Conservation (phyloP, 2,888 invertebrate genomes). For the Ophonus ardosiacus region DNA sequence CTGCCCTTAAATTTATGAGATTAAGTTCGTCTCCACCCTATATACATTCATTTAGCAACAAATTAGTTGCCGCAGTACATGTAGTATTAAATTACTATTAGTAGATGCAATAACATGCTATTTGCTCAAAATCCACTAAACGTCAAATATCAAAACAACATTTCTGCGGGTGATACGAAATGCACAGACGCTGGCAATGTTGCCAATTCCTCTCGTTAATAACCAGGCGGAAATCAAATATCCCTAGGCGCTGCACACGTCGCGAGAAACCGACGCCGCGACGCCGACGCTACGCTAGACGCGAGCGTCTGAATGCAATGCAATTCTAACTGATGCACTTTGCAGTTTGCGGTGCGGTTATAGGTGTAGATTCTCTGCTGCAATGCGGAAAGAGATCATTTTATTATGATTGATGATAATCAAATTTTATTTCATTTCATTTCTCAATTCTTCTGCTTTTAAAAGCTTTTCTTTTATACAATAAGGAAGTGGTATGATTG, state of each 20-base stretch:
- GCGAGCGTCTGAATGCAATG: background rate
- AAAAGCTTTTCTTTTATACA: background rate
- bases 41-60: no score
- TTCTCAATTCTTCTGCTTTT: background rate
- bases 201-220: slow-evolving; percentile 50
- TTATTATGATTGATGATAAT: background rate
- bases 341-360: background rate
- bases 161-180: slow-evolving; percentile 11
- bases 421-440: background rate
- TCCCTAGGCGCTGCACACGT: slow-evolving; percentile 47
- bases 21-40: no score
- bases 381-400: background rate
- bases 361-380: background rate
- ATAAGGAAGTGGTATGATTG: no score
- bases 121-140: background rate
- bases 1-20: no score
- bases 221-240: slow-evolving; percentile 53
- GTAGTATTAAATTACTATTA: no score
- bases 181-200: slow-evolving; percentile 34
- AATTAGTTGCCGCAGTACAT: no score
- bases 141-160: slow-evolving; percentile 28
- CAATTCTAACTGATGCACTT: slow-evolving; percentile 25
- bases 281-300: background rate
- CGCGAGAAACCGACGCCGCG: slow-evolving; percentile 2
- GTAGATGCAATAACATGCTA: background rate